Base-by-base conservation (phyloP, 2,113 vertebrate genomes). In the Anthoscopus minutus region DNA sequence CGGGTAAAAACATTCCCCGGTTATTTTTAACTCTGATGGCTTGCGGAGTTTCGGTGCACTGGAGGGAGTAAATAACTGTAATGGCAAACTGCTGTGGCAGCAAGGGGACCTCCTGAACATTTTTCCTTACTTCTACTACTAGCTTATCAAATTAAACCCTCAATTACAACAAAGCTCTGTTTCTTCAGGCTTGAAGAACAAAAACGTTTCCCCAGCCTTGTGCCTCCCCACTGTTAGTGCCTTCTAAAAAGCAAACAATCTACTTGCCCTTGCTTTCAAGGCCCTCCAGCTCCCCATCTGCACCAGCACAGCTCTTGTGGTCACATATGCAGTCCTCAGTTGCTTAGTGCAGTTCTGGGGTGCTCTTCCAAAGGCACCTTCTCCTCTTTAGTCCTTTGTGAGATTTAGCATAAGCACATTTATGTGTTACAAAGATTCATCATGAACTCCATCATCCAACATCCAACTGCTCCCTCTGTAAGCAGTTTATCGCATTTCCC, bases 1-100 rank as follows among this genome's bases (percentile, higher is more conserved):
- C 0, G 15, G 56, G 30, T 18, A 31, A 90, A 96, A 96, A 88
- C 83, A 86, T 78, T 94, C 95, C 82, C 79, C 6, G 24, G 88
- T 93, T 96, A 96, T 96, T 96, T 96, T 96, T 96, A 95, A 96
- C 96, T 94, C 71, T 0, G 2, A 53, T n/a, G 2, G 10, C 81
- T 93, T 71, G 35, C 2, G 2, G 88, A 88, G 92, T 80, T 92
- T 53, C 57, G 40, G 88, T 13, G 54, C 89, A 48, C 67, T 64
- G 23, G 20, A 82, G 6, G n/a, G 81, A 93, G 81, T 69, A 87
- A 94, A 94, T 6, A 95, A 53, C 85, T 74, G 4, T 10, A 76
- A 57, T 4, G 17, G 87, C 79, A 81, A 88, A 89, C 21, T 65
- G 44, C 57, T 76, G 57, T 12, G 40, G 78, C 78, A 85, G 24